Conservation (phyloP, 2,113 vertebrate genomes). For the Oriolus oriolus region DNA sequence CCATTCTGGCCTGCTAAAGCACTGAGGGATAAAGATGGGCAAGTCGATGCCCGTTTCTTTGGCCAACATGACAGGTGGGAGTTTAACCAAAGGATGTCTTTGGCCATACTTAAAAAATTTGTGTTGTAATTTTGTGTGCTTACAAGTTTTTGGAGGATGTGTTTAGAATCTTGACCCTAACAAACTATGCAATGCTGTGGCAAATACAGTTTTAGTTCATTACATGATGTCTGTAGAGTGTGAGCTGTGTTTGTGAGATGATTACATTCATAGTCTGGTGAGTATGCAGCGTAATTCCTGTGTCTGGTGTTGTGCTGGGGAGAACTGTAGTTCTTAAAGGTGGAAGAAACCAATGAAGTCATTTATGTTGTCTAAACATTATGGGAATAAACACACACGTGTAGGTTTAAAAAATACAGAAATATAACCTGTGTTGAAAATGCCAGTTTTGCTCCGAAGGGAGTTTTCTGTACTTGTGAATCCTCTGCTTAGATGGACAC, state of each 20-base stretch:
- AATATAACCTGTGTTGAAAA: not conserved
- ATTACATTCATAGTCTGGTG: not conserved
- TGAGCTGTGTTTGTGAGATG: not conserved
- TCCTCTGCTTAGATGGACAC: not conserved
- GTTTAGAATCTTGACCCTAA: not conserved
- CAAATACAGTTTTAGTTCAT: not conserved
- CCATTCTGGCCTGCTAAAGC: slow-evolving; percentile 99
- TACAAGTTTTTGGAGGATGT: not conserved
- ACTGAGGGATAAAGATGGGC: slow-evolving; percentile 93
- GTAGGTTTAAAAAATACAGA: not conserved
- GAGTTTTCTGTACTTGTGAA: not conserved
- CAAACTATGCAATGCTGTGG: not conserved
- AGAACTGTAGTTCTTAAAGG: not conserved
- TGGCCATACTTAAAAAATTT: not conserved
- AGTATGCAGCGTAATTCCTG: not conserved
- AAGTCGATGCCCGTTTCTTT: slow-evolving; percentile 97
- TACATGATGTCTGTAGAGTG: not conserved
- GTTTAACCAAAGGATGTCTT: not conserved
- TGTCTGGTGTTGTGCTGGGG: not conserved
- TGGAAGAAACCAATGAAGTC: not conserved
- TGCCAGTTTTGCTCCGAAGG: not conserved
- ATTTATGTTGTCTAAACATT: not conserved
- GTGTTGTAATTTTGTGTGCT: not conserved
- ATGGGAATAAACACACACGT: not conserved
- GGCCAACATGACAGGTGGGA: slow-evolving; percentile 96